A percentile compares a stretch with the other conserved stretches of the same genome.
phyloP scores from a whole-genome alignment of 1,140 invertebrate species.

The Bombus sibiricus region DNA sequence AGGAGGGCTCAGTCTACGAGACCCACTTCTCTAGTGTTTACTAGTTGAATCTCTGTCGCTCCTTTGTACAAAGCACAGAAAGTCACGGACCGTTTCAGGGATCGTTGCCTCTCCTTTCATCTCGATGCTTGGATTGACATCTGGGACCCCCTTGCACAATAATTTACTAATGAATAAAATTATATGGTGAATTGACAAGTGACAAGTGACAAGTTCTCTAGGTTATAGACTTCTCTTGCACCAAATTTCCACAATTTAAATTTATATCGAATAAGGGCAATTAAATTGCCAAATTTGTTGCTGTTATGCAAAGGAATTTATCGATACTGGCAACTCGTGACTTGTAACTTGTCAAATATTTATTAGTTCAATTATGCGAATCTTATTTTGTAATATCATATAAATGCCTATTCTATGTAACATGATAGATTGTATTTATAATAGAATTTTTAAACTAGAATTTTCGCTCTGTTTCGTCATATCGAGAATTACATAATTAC shows the following conservation, averaged over 20 bases:
- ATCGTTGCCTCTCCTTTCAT: not conserved
- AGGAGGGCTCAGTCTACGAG: not conserved
- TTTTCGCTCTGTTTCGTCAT: too few species aligned
- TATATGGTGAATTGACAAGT: not conserved
- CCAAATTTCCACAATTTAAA: not conserved
- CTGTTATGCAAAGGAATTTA: too few species aligned
- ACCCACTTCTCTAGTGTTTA: conserved; percentile 34
- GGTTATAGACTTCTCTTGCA: not conserved
- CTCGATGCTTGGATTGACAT: not conserved
- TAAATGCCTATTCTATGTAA: too few species aligned
- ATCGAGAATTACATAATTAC: not conserved
- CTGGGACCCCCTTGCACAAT: too few species aligned
- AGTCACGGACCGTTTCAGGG: not conserved
- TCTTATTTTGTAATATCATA: too few species aligned
- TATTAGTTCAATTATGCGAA: too few species aligned
- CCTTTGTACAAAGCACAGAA: conserved; percentile 16
- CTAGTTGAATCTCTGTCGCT: conserved; percentile 24
- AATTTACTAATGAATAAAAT: too few species aligned
- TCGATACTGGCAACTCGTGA: not conserved
- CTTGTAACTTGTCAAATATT: not conserved
- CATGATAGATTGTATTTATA: not conserved
- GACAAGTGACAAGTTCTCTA: not conserved
- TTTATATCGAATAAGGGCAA: not conserved
- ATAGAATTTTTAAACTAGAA: not conserved
- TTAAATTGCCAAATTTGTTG: not conserved